Evolutionary conservation across 2,888 invertebrate species (phyloP).

Genomic region (Sylvicola fuscatus): DNA sequence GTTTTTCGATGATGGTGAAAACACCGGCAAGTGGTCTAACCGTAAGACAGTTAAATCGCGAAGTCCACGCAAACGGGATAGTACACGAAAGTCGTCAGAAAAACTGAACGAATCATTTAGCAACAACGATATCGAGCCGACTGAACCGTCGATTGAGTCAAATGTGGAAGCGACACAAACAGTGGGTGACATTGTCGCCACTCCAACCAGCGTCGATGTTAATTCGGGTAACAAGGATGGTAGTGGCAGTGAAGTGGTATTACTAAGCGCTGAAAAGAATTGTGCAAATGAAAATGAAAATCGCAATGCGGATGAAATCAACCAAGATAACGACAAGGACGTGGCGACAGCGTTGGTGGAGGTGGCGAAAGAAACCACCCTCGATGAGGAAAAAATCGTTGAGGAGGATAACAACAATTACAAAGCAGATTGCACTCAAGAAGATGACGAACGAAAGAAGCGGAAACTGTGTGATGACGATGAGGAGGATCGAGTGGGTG

Average conservation of each 20-base stretch:
- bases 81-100: neutral
- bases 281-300: neutral
- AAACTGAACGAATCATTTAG: neutral
- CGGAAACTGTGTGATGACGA: constrained; percentile 7
- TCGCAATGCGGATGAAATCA: neutral
- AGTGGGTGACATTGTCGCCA: neutral
- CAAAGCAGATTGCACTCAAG: too few species aligned
- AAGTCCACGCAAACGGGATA: neutral
- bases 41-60: neutral
- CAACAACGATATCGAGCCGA: neutral
- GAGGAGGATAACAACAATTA: too few species aligned
- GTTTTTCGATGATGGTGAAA: constrained; percentile 6
- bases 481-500: constrained; percentile 3
- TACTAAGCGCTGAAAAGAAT: too few species aligned
- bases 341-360: too few species aligned
- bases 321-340: neutral
- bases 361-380: too few species aligned
- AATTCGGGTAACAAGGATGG: neutral
- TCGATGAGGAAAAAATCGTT: too few species aligned
- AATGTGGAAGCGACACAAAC: neutral
- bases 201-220: neutral
- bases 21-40: neutral
- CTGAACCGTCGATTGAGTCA: neutral
- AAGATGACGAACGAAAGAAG: constrained; percentile 3
- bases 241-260: neutral